phyloP scores from a whole-genome alignment of 2,888 invertebrate genomes.

The Caenorhabditis plicata region DNA sequence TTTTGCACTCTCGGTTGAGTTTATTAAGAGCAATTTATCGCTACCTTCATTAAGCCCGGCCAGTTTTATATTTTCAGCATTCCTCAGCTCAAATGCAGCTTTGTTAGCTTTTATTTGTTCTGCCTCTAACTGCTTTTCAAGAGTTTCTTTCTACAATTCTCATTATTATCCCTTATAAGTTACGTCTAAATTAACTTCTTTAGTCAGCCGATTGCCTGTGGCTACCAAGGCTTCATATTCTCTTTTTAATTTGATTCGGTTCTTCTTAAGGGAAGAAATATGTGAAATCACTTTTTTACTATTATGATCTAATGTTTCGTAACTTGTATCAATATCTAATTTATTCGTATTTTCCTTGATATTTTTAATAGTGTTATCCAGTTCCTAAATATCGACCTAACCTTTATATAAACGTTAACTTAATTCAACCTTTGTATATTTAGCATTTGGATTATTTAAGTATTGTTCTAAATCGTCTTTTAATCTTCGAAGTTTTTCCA shows the following conservation, averaged over 20 bases:
- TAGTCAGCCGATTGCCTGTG: neutral
- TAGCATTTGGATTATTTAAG: too few relatives aligned
- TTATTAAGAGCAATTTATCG: neutral
- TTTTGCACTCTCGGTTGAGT: neutral
- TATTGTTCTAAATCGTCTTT: too few relatives aligned
- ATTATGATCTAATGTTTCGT: too few relatives aligned
- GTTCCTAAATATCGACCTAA: too few relatives aligned
- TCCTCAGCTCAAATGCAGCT: conserved; percentile 18
- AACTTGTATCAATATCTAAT: too few relatives aligned
- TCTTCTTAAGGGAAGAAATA: conserved; percentile 7
- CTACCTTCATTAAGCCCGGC: conserved; percentile 14
- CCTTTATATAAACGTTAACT: too few relatives aligned
- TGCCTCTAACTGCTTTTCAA: conserved; percentile 16
- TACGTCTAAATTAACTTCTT: conserved; percentile 3
- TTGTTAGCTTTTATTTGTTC: conserved; percentile 9
- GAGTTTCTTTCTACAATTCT: conserved; percentile 14
- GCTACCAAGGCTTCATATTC: conserved; percentile 19
- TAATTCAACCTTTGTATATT: too few relatives aligned
- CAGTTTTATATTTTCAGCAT: conserved; percentile 18
- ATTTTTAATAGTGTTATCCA: too few relatives aligned
- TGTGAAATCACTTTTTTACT: too few relatives aligned
- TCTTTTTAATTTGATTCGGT: conserved; percentile 19
- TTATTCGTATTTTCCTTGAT: conserved; percentile 9
- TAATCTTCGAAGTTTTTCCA: conserved; percentile 15
- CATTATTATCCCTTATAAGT: neutral